phyloP scores from a whole-genome alignment of 2,797 vertebrate genomes.

The Notolepis coatsorum region DNA sequence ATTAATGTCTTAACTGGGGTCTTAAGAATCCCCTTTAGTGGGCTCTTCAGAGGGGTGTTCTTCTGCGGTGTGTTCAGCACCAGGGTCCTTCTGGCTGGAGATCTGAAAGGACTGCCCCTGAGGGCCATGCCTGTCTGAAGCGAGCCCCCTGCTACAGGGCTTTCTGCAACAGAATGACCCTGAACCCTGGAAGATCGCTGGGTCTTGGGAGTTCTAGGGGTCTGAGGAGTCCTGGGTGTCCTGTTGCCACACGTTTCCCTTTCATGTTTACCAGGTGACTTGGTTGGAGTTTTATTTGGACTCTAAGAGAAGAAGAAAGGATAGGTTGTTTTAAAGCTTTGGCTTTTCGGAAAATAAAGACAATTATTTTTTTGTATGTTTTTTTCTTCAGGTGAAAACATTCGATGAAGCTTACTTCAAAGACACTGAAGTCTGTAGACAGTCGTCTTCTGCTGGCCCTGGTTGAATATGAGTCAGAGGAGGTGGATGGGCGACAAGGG shows the following conservation, averaged over 20 bases:
- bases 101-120: slow-evolving; percentile 70
- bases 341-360: too few species aligned
- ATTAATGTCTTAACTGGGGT: slow-evolving; percentile 50
- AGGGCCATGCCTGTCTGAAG: slow-evolving; percentile 32
- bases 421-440: slow-evolving; percentile 68
- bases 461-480: slow-evolving; percentile 42
- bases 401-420: slow-evolving; percentile 88
- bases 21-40: slow-evolving; percentile 79
- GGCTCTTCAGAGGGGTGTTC: slow-evolving; percentile 49
- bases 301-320: slow-evolving; percentile 59
- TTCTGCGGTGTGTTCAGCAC: slow-evolving; percentile 61
- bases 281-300: slow-evolving; percentile 80
- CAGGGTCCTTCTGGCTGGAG: slow-evolving; percentile 53
- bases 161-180: slow-evolving; percentile 38
- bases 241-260: slow-evolving; percentile 30
- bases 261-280: slow-evolving; percentile 63
- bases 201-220: slow-evolving; percentile 45
- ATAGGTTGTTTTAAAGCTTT: neutral
- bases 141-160: slow-evolving; percentile 44
- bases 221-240: slow-evolving; percentile 41
- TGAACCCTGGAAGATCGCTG: slow-evolving; percentile 32
- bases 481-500: slow-evolving; percentile 44
- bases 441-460: slow-evolving; percentile 65
- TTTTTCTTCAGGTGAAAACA: too few species aligned
- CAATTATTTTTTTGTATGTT: too few species aligned